Conservation (phyloP, 2,113 vertebrate species). For the Chaetorhynchus papuensis region DNA sequence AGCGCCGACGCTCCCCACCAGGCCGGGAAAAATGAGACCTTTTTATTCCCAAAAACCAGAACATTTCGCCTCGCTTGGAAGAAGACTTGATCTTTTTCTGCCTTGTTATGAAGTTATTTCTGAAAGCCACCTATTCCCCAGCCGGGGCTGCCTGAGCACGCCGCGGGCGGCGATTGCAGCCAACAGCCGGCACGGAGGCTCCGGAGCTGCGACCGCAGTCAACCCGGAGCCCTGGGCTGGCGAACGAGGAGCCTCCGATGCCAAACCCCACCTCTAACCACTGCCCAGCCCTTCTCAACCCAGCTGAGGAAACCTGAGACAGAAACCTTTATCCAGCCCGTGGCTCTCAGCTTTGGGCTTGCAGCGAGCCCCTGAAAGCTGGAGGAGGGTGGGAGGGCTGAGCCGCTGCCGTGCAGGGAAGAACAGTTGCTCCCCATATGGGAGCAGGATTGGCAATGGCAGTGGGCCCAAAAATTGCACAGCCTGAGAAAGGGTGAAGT, state of each 20-base stretch:
- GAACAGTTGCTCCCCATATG: neutral
- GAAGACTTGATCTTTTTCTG: neutral
- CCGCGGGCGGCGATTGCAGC: neutral
- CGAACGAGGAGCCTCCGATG: neutral
- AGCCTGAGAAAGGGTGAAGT: neutral
- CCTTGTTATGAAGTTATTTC: neutral
- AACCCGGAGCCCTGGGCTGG: neutral
- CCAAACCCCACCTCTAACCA: neutral
- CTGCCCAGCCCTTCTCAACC: neutral
- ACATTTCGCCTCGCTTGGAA: neutral
- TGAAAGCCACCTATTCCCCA: conserved; percentile 13
- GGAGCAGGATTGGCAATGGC: rapidly evolving
- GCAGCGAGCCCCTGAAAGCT: neutral
- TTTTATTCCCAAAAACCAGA: neutral
- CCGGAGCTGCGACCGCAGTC: neutral
- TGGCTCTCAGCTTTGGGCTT: neutral
- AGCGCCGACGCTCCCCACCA: neutral
- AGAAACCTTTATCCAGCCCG: neutral
- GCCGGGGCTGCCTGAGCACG: neutral
- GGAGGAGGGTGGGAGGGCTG: neutral
- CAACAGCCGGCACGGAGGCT: neutral
- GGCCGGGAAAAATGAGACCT: neutral
- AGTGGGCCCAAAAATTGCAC: rapidly evolving
- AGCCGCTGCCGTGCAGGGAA: neutral
- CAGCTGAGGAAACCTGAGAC: neutral